A percentile compares a stretch with the other conserved stretches of the same genome.
Conservation (phyloP, 2,113 vertebrate species). For the Hippolais icterina region DNA sequence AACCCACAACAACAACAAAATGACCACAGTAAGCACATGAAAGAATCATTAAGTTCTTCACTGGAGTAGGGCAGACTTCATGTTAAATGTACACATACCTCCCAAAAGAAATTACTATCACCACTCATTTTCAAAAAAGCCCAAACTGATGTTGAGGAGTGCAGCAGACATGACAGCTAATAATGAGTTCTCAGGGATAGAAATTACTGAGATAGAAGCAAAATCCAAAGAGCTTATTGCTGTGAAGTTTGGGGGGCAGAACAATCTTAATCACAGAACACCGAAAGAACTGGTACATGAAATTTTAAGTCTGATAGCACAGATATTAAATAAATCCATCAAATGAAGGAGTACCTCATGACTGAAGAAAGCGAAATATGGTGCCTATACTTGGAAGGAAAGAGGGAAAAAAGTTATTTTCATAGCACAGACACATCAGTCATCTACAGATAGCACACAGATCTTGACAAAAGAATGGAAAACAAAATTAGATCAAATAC, state of each 20-base stretch:
- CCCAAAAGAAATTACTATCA: neutral
- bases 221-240: constrained; percentile 41
- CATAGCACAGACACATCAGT: neutral
- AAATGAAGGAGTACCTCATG: constrained; percentile 1
- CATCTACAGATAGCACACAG: neutral
- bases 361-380: constrained; percentile 24
- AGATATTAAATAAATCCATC: constrained; percentile 69
- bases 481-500: constrained; percentile 20
- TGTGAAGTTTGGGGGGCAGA: constrained; percentile 31
- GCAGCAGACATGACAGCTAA: neutral
- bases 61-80: neutral
- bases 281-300: neutral
- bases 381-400: neutral
- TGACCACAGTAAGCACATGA: neutral
- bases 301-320: constrained; percentile 53
- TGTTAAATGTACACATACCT: neutral
- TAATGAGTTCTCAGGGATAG: constrained; percentile 6
- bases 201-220: constrained; percentile 37
- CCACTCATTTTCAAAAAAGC: neutral
- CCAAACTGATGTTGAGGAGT: neutral
- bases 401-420: neutral
- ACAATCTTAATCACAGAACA: constrained; percentile 44
- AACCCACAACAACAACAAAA: neutral
- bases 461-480: neutral
- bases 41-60: neutral